phyloP scores from a whole-genome alignment of 2,888 invertebrate genomes.

The Acronicta alni region DNA sequence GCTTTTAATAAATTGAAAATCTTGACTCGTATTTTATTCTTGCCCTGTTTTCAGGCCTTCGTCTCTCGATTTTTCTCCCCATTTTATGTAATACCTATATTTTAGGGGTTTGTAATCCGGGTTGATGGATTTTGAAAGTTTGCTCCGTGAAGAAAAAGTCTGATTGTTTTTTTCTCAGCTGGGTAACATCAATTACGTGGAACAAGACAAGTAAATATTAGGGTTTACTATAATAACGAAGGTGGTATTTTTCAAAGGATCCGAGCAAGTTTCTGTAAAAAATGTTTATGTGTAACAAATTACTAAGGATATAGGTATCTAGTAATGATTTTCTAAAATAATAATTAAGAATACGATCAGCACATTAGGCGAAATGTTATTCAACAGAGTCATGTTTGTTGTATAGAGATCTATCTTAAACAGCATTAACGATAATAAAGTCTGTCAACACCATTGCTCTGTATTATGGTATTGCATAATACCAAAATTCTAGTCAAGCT shows the following conservation, averaged over 20 bases:
- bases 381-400: too few species aligned
- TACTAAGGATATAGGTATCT: background rate
- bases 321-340: too few species aligned
- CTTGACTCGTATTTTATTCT: slow-evolving; percentile 66
- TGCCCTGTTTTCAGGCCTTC: slow-evolving; percentile 52
- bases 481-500: too few species aligned
- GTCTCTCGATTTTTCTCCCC: slow-evolving; percentile 50
- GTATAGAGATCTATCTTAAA: too few species aligned
- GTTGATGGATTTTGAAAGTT: slow-evolving; percentile 51
- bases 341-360: too few species aligned
- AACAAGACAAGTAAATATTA: slow-evolving; percentile 13
- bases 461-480: too few species aligned
- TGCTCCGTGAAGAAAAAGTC: slow-evolving; percentile 37
- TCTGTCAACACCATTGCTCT: too few species aligned
- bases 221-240: background rate
- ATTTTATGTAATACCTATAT: slow-evolving; percentile 52
- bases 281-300: background rate
- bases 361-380: too few species aligned
- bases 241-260: background rate
- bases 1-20: slow-evolving; percentile 81
- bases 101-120: slow-evolving; percentile 49
- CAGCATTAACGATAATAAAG: too few species aligned
- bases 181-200: slow-evolving; percentile 38
- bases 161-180: slow-evolving; percentile 45
- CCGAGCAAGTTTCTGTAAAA: background rate